phyloP scores from a whole-genome alignment of 2,113 vertebrate species.

The Bos taurus region ARS-UCD2.0 NC_037335.1:90389501-90390000 shows the following conservation, averaged over 20 bases:
- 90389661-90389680: not conserved
- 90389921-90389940: not conserved
- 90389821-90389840: not conserved
- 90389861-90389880: not conserved
- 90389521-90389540: not conserved
- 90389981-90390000: not conserved
- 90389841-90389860: not conserved
- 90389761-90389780: not conserved
- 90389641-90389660: not conserved
- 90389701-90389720: not conserved
- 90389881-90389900: not conserved
- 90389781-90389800: not conserved
- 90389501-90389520: not conserved
- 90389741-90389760: not conserved
- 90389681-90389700: not conserved
- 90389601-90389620: not conserved
- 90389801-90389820: not conserved
- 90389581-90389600: not conserved
- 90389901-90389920: not conserved
- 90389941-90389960: not conserved
- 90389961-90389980: not conserved
- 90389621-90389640: not conserved
- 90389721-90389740: not conserved
- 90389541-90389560: not conserved
- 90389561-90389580: not conserved